phyloP scores from a whole-genome alignment of 2,113 vertebrate species.

The Coptodon rendalli region DNA sequence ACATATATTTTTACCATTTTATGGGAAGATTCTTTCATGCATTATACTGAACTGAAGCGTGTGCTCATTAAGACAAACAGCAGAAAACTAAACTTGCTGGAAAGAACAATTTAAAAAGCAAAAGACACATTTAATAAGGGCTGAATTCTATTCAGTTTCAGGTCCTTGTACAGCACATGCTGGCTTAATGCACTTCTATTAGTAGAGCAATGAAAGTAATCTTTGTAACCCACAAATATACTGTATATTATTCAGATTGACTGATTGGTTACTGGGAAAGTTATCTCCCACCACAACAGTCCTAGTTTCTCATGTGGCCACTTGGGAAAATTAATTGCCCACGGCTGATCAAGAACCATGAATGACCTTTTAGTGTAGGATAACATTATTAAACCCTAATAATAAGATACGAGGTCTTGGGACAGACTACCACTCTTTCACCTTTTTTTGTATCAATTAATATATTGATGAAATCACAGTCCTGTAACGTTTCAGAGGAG shows the following conservation, averaged over 20 bases:
- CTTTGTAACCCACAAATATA: not conserved
- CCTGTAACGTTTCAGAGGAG: not conserved
- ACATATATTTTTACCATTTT: not conserved
- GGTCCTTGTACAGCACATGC: not conserved
- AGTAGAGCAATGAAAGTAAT: not conserved
- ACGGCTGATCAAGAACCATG: not conserved
- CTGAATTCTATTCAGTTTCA: not conserved
- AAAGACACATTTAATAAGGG: rapidly evolving
- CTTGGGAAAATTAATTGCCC: not conserved
- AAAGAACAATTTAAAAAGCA: not conserved
- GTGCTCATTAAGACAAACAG: not conserved
- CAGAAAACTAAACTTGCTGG: not conserved
- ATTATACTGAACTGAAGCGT: not conserved
- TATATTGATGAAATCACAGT: not conserved
- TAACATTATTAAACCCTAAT: not conserved
- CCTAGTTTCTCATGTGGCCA: not conserved
- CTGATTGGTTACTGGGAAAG: not conserved
- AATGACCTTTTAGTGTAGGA: not conserved
- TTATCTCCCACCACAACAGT: not conserved
- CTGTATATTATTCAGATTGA: not conserved
- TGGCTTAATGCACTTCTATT: not conserved
- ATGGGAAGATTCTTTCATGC: not conserved
- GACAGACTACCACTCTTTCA: not conserved
- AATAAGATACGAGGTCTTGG: not conserved
- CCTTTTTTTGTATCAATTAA: not conserved